A percentile compares a stretch with the other conserved stretches of the same genome.
Conservation (phyloP, 1,140 invertebrate genomes). For the Sitodiplosis mosellana region DNA sequence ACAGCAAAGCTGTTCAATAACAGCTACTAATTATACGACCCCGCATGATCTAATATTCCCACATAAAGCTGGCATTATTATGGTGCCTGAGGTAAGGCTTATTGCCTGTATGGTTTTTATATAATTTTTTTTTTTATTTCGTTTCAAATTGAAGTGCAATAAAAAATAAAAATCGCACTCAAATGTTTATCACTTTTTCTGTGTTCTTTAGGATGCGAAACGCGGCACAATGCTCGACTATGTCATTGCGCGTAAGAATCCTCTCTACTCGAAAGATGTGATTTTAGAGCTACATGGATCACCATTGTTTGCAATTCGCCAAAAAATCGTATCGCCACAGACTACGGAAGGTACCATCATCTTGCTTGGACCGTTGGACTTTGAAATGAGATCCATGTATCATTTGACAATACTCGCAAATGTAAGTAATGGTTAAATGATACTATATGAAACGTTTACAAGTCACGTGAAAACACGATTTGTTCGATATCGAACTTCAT, state of each 20-base stretch:
- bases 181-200: conserved; percentile 2
- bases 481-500: too few species aligned
- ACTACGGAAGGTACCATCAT: conserved; percentile 57
- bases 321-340: conserved; percentile 49
- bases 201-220: conserved; percentile 45
- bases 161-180: background rate
- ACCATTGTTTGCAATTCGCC: conserved; percentile 52
- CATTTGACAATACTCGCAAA: conserved; percentile 60
- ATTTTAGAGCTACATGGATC: conserved; percentile 63
- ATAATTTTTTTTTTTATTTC: background rate
- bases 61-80: conserved; percentile 59
- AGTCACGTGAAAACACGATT: too few species aligned
- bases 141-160: background rate
- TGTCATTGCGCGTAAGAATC: conserved; percentile 58
- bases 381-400: conserved; percentile 69
- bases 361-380: conserved; percentile 56
- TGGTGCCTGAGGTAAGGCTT: conserved; percentile 52
- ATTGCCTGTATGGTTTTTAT: background rate
- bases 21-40: conserved; percentile 61
- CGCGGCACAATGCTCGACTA: conserved; percentile 63
- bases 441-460: too few species aligned
- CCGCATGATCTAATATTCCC: conserved; percentile 62
- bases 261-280: conserved; percentile 50
- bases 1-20: conserved; percentile 59
- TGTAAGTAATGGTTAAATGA: conserved; percentile 46